Evolutionary conservation across 2,113 vertebrate genomes (phyloP).

Genomic region (Petrocephalus microphthalmus): DNA sequence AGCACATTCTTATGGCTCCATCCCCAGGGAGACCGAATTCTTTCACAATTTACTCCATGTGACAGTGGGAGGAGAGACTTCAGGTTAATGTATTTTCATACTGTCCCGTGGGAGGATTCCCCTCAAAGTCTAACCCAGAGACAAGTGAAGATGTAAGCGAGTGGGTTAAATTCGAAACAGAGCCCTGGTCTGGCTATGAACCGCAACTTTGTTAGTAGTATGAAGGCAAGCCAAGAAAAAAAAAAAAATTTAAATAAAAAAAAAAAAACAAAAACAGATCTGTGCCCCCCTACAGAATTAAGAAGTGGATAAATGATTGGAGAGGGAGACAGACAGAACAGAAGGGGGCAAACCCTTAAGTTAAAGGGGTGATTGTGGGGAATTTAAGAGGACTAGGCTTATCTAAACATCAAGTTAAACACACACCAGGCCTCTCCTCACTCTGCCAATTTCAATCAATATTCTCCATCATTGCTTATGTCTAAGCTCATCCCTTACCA

Average conservation of each 20-base stretch:
- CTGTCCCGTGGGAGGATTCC: not conserved
- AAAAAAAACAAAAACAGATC: not conserved
- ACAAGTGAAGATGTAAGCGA: not conserved
- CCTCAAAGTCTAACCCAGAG: not conserved
- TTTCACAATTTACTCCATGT: conserved; percentile 14
- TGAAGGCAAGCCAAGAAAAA: conserved; percentile 14
- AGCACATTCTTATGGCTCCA: not conserved
- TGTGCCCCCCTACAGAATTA: not conserved
- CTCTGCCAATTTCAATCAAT: not conserved
- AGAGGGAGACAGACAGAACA: not conserved
- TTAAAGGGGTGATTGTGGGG: conserved; percentile 24
- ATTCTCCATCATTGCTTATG: not conserved
- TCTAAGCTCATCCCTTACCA: not conserved
- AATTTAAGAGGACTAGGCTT: conserved; percentile 39
- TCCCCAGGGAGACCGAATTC: not conserved
- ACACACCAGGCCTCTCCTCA: not conserved
- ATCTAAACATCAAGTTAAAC: conserved; percentile 43
- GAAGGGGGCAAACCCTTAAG: conserved; percentile 22
- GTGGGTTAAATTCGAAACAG: conserved; percentile 10
- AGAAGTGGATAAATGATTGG: not conserved
- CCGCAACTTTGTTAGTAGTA: conserved; percentile 4
- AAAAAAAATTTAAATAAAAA: not conserved
- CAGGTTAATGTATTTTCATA: conserved; percentile 14
- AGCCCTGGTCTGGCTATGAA: conserved; percentile 13
- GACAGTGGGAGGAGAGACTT: conserved; percentile 2